Evolutionary conservation across 1,140 invertebrate genomes (phyloP).

Genomic region (Cotesia typhae): DNA sequence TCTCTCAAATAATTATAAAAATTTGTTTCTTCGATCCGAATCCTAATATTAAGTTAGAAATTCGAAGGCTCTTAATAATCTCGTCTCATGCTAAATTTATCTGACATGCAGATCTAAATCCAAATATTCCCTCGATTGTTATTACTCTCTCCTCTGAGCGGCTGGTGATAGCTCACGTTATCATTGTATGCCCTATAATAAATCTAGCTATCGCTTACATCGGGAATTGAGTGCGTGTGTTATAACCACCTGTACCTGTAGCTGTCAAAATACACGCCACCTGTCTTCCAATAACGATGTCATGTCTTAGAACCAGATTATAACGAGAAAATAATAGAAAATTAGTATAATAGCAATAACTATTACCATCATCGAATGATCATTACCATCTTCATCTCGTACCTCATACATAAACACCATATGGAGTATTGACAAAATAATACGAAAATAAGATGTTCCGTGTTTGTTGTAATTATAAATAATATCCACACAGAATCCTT

Average conservation of each 20-base stretch:
- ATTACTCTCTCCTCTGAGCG: no score
- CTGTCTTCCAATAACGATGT: constrained; percentile 9
- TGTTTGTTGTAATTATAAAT: no score
- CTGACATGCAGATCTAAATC: no score
- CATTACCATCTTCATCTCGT: no score
- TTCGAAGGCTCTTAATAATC: background rate
- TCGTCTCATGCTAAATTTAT: no score
- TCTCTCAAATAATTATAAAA: no score
- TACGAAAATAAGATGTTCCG: no score
- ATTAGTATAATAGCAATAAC: background rate
- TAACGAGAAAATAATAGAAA: constrained; percentile 7
- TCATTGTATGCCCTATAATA: constrained; percentile 2
- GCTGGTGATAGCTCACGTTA: background rate
- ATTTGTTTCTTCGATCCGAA: background rate
- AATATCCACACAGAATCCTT: no score
- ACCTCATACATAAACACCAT: no score
- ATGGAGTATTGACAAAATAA: no score
- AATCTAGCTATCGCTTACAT: background rate
- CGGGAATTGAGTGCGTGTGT: background rate
- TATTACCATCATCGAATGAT: background rate
- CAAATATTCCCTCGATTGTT: no score
- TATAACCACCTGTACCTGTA: constrained; percentile 18
- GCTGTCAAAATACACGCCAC: constrained; percentile 15
- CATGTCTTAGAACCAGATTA: background rate
- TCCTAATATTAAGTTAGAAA: background rate